Evolutionary conservation across 2,888 invertebrate genomes (phyloP), one percentile per base, ranked within the genome.

Genomic region (Sussaba pulchella): DNA sequence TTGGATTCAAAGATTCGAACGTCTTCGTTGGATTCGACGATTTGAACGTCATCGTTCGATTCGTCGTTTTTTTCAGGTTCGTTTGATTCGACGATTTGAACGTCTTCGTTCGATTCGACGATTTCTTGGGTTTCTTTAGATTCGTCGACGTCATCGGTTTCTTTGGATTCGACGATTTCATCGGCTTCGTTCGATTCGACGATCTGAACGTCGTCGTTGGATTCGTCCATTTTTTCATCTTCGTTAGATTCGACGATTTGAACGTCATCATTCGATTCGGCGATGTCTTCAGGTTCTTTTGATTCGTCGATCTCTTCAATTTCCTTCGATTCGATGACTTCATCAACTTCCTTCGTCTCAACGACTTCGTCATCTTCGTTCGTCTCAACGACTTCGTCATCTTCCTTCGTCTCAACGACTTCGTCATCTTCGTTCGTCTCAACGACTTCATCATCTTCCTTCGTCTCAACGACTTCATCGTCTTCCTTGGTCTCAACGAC

Each of bases 31-130:
- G 26, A 14, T 0, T 59, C 19, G 17, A 36, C 36, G 57, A 0
- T 39, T 17, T 26, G n/a, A n/a, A n/a, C 9, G 66, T 59, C 8
- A 79, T 82, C 66, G 41, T 21, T 54, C 10, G 45, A 6, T 17
- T 72, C 72, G 4, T 59, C 66, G 1, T 80, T 69, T 2, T 78
- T 75, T 50, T 76, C 79, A 19, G 72, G 66, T 14, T 41, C 81
- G 39, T 72, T 74, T 14, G 26, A 76, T 9, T 78, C 77, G 0
- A 71, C 74, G 0, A 67, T 77, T 2, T 73, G 24, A 9, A 36
- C n/a, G 4, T 57, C 43, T 24, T 39, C 21, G 0, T 19, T 17
- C 9, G 31, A 10, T 2, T 61, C n/a, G 12, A 21, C 41, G 61
- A 0, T 39, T 17, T 26, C 26, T 14, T 14, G 26, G 52, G n/a